These are phyloP conservation scores for Rhodeus uyekii DNA, from an alignment of 2,797 vertebrate species.

Conservation along the genomic window DNA sequence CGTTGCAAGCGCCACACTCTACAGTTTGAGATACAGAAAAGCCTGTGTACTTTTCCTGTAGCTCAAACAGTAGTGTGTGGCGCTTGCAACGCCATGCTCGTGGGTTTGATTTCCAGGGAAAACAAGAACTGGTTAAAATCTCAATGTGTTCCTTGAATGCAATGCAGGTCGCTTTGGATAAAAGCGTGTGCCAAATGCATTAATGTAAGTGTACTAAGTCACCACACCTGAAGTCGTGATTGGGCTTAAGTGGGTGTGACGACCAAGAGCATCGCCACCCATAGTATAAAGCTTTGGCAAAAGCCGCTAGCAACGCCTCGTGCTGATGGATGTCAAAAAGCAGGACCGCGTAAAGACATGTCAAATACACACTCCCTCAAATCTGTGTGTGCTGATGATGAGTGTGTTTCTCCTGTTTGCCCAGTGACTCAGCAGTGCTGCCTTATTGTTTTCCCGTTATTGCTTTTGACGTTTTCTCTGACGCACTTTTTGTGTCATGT, in stretches of 20 bases:
- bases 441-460: slow-evolving; percentile 42
- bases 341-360: neutral
- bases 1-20: too few species aligned
- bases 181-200: too few species aligned
- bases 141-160: too few species aligned
- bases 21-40: too few species aligned
- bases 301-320: neutral
- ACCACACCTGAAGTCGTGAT: slow-evolving; percentile 29
- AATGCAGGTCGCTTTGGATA: too few species aligned
- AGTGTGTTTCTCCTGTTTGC: slow-evolving; percentile 51
- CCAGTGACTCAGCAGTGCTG: slow-evolving; percentile 53
- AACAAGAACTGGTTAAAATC: too few species aligned
- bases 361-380: neutral
- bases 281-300: slow-evolving; percentile 4
- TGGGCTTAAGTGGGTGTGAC: slow-evolving; percentile 25
- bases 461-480: slow-evolving; percentile 43
- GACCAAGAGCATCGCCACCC: neutral
- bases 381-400: slow-evolving; percentile 13
- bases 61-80: too few species aligned
- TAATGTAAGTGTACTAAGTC: neutral
- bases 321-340: slow-evolving; percentile 7
- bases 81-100: too few species aligned
- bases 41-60: too few species aligned
- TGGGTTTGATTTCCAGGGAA: too few species aligned
- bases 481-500: slow-evolving; percentile 25